Percentiles rank a stretch among this genome's conserved stretches.
phyloP scores from a whole-genome alignment of 2,797 vertebrate species.

The Sebastes paucispinis region DNA sequence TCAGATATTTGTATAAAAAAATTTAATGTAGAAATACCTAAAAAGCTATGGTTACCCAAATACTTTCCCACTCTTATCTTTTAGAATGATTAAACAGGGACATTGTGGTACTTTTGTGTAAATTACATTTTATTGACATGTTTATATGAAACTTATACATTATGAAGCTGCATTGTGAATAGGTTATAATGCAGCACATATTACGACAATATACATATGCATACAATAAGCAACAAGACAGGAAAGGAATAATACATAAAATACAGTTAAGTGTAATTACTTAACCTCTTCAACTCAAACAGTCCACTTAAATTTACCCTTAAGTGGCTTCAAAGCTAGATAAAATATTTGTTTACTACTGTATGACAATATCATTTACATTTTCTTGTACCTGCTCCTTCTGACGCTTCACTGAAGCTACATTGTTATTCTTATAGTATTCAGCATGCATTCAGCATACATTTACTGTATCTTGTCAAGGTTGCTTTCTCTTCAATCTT shows the following conservation, averaged over 20 bases:
- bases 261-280: not conserved
- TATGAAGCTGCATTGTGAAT: not conserved
- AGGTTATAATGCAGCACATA: not conserved
- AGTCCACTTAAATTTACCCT: not conserved
- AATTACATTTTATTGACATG: constrained; percentile 24
- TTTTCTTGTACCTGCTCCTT: not conserved
- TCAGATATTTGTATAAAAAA: not conserved
- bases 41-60: not conserved
- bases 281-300: not conserved
- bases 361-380: not conserved
- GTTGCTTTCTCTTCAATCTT: not conserved
- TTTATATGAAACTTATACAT: not conserved
- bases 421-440: not conserved
- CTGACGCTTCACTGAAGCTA: constrained; percentile 74
- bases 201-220: not conserved
- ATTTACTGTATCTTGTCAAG: not conserved
- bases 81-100: not conserved
- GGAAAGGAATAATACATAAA: not conserved
- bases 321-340: not conserved
- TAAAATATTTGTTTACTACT: not conserved
- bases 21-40: not conserved
- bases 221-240: not conserved
- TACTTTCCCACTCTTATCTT: not conserved
- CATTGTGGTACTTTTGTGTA: not conserved
- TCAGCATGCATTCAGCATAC: not conserved